Percentiles rank a stretch among this genome's conserved stretches.
phyloP scores from a whole-genome alignment of 2,797 vertebrate genomes.

The Gorsachius magnificus region DNA sequence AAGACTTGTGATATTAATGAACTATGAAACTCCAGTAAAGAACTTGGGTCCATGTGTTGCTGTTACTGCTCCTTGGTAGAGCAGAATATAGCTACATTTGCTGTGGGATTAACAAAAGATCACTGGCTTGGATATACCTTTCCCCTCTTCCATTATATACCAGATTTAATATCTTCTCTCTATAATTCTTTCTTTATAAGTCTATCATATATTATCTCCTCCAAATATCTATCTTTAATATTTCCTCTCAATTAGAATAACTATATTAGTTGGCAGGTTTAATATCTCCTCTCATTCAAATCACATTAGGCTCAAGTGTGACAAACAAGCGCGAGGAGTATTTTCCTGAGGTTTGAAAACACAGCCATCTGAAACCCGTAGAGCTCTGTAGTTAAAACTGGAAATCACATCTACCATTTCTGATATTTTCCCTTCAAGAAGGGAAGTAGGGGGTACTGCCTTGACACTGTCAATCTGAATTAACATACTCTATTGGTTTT shows the following conservation, averaged over 20 bases:
- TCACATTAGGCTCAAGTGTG: neutral
- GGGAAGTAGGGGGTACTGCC: neutral
- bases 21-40: neutral
- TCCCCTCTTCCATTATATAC: neutral
- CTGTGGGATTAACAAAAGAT: neutral
- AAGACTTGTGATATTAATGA: slow-evolving; percentile 4
- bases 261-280: neutral
- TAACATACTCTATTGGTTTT: neutral
- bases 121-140: neutral
- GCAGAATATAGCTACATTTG: neutral
- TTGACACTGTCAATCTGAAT: neutral
- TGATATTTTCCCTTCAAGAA: neutral
- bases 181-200: neutral
- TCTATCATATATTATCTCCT: neutral
- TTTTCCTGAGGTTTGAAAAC: neutral
- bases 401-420: neutral
- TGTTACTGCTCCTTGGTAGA: neutral
- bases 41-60: neutral
- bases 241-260: neutral
- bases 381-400: neutral
- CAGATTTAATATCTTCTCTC: neutral
- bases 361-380: neutral
- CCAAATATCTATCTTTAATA: neutral
- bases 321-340: neutral
- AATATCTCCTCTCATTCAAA: slow-evolving; percentile 11